Percentiles rank a stretch among this genome's conserved stretches.
Conservation (phyloP, 2,888 invertebrate species). For the Papilio gigon region DNA sequence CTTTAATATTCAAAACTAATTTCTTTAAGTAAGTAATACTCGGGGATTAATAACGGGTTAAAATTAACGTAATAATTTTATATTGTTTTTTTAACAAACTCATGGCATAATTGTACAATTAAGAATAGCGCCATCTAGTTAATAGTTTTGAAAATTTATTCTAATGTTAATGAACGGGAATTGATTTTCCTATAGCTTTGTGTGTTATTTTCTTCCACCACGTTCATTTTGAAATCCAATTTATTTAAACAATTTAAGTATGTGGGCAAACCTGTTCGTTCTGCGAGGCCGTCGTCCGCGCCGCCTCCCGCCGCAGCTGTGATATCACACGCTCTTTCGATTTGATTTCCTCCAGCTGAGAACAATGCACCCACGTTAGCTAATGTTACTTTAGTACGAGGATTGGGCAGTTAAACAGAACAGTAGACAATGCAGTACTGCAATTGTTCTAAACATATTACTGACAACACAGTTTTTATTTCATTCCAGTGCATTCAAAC, state of each 20-base stretch:
- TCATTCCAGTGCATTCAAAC: neutral
- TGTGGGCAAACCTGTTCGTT: conserved; percentile 67
- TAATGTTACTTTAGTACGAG: neutral
- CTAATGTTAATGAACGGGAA: neutral
- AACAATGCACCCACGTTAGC: conserved; percentile 48
- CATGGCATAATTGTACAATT: too few species aligned
- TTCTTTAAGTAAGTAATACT: too few species aligned
- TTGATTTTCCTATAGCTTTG: neutral
- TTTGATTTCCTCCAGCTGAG: conserved; percentile 87
- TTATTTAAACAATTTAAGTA: neutral
- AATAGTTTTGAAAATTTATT: neutral
- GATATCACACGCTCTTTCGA: conserved; percentile 85
- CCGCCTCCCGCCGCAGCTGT: conserved; percentile 77
- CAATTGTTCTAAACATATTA: neutral
- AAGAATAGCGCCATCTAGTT: conserved; percentile 4
- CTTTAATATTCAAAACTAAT: too few species aligned
- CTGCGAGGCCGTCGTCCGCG: conserved; percentile 60
- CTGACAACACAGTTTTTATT: neutral
- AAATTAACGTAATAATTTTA: too few species aligned
- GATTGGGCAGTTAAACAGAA: neutral
- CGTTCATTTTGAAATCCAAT: neutral
- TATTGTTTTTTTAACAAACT: too few species aligned
- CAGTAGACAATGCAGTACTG: neutral
- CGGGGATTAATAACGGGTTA: too few species aligned
- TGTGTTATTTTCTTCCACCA: neutral